phyloP scores from a whole-genome alignment of 2,797 vertebrate species.

The Cheirogaleus major region DNA sequence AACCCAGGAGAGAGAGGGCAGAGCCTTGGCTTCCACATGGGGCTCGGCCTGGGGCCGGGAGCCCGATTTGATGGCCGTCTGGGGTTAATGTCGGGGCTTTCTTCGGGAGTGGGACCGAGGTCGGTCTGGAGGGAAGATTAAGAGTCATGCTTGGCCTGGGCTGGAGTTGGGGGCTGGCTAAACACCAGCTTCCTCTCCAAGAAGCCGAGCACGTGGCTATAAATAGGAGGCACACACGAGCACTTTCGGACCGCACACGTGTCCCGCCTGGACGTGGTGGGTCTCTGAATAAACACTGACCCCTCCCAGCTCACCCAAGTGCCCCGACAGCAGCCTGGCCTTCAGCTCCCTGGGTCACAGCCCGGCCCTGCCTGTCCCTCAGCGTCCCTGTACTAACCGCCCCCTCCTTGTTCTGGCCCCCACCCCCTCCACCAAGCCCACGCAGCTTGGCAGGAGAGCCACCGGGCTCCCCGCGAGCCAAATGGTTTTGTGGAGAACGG shows the following conservation, averaged over 20 bases:
- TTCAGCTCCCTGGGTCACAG: background rate
- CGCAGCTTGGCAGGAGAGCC: conserved; percentile 59
- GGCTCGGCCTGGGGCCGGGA: background rate
- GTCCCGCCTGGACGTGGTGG: background rate
- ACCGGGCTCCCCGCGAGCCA: conserved; percentile 33
- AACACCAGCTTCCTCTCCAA: conserved; percentile 47
- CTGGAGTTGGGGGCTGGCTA: background rate
- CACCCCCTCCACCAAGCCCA: background rate
- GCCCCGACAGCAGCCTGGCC: background rate
- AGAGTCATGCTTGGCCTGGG: conserved; percentile 45
- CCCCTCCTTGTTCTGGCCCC: background rate
- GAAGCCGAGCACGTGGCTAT: background rate
- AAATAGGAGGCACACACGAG: conserved; percentile 1
- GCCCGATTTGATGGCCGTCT: background rate
- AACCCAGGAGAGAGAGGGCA: background rate
- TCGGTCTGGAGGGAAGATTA: conserved; percentile 34
- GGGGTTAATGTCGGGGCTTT: conserved; percentile 12
- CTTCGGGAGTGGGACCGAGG: conserved; percentile 21
- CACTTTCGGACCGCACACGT: background rate
- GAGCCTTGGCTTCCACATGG: background rate
- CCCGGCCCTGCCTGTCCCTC: background rate
- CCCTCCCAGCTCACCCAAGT: background rate
- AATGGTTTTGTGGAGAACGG: conserved; percentile 35
- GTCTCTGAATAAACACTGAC: background rate
- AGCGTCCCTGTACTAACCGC: background rate